Evolutionary conservation across 2,113 vertebrate species (phyloP), one percentile per base, ranked within the genome.

Genomic region (Phaethornis superciliosus): DNA sequence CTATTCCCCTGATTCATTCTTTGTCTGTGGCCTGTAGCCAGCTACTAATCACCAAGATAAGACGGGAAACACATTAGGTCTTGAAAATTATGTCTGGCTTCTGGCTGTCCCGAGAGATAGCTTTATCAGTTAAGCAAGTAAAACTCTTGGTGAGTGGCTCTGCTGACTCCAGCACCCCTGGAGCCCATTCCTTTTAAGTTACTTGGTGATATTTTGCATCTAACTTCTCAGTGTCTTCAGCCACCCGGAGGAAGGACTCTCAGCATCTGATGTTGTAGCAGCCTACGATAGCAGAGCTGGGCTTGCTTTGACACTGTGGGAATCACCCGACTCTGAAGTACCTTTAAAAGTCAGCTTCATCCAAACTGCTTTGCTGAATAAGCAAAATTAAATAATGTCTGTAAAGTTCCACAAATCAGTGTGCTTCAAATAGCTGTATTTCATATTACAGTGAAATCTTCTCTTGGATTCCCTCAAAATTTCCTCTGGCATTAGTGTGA

Each of bases 41-140:
- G 58, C 87, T 86, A 81, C 92, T 86, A 96, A 97, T 97, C 70
- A 76, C 67, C 46, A 58, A 80, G 97, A 97, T 98, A 97, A 97
- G 92, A 94, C 3, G 9, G 9, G 83, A 74, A 91, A 72, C 77
- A 94, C 93, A 90, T 92, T 91, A 94, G 94, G 85, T 92, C 91
- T 69, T 84, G 93, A 94, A 95, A 95, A 95, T 94, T 52, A 90
- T 90, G 96, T 96, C 95, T 97, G 95, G 94, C 94, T 94, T 96
- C 80, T 95, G 89, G 94, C 91, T 95, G 93, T 88, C 95, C 30
- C 84, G 71, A n/a, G 80, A 93, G 85, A 95, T 93, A 94, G 83
- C 84, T 95, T 88, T 93, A 95, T 96, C 94, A 95, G 92, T 91
- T 94, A 95, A 93, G 77, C n/a, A 79, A 68, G 55, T 46, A 62